Evolutionary conservation across 2,888 invertebrate species (phyloP), one percentile per base, ranked within the genome.

Genomic region (Malthinus flaveolus): DNA sequence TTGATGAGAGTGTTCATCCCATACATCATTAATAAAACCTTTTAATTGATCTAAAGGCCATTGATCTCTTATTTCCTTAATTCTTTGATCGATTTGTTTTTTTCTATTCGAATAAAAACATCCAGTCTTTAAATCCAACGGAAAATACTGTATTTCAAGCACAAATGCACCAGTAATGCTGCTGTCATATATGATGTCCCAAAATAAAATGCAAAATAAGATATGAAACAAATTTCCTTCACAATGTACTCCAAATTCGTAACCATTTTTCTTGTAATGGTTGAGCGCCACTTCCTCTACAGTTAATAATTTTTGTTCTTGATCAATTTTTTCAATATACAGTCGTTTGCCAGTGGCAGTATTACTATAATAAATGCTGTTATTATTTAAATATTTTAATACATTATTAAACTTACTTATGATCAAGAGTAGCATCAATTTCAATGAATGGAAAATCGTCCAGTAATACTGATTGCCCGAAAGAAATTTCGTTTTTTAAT

Each of bases 141-240:
- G 95, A n/a, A 79, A 81, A 4, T 76, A 71, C 74, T 93, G 92
- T 72, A 85, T 86, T 3, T 79, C 77, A 1, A 83, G 84, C 39
- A 89, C 79, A 75, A 90, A 93, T 0, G 81, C 79, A 1, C 80
- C 78, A 48, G 81, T 80, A 9, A 87, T 78, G 4, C 8, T 34
- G n/a, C 63, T 61, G 32, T 78, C 73, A 68, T 86, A 90, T 45
- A 95, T 84, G 1, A 91, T 85, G 65, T 93, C 89, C 92, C 93
- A 94, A 76, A 93, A 91, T 6, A 90, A 65, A 7, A 78, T 55
- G 32, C 66, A 62, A 60, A 76, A 75, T 1, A 73, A 52, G 8
- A 70, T 68, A 42, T 48, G 61, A 8, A 78, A 60, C 13, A 77
- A 55, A 2, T 62, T 49, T 11, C 76, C 76, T 64, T 78, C 78